These are phyloP conservation scores for Amphipoea oculea DNA, from an alignment of 2,888 invertebrate species.

Conservation along the genomic window DNA sequence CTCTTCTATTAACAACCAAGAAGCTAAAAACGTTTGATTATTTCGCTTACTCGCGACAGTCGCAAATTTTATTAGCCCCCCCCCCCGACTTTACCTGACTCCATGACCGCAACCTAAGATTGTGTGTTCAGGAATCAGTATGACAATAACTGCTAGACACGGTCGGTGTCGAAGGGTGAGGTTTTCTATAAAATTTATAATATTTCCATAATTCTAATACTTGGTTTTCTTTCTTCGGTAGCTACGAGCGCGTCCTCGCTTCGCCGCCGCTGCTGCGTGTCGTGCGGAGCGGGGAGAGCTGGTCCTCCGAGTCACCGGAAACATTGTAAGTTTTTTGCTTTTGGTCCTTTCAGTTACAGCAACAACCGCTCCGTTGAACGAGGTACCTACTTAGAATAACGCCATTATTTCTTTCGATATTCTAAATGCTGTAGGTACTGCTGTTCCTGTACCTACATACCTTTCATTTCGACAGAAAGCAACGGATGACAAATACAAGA, in stretches of 20 bases:
- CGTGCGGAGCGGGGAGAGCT: conserved; percentile 23
- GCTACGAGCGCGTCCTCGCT: background rate
- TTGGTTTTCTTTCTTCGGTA: background rate
- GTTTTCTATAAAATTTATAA: background rate
- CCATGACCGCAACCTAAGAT: background rate
- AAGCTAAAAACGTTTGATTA: too few relatives aligned
- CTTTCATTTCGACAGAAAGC: background rate
- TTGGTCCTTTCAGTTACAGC: background rate
- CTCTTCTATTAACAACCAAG: background rate
- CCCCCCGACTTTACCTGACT: background rate
- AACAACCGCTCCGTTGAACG: background rate
- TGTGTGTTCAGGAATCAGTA: background rate
- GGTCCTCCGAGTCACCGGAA: background rate
- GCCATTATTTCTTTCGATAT: background rate
- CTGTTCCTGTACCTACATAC: background rate
- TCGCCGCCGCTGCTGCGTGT: conserved; percentile 32
- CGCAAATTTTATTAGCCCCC: too few relatives aligned
- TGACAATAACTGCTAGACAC: background rate
- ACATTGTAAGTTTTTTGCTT: conserved; percentile 11
- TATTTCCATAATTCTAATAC: background rate
- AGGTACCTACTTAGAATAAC: background rate
- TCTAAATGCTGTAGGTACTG: background rate
- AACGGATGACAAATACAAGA: background rate
- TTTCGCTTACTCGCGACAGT: too few relatives aligned
- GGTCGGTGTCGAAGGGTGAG: background rate